Evolutionary conservation across 37 sponge, comb jelly and placozoan species (phyloP), one percentile per base, ranked within the genome.

Genomic region (Cliona cf. orientalis): DNA sequence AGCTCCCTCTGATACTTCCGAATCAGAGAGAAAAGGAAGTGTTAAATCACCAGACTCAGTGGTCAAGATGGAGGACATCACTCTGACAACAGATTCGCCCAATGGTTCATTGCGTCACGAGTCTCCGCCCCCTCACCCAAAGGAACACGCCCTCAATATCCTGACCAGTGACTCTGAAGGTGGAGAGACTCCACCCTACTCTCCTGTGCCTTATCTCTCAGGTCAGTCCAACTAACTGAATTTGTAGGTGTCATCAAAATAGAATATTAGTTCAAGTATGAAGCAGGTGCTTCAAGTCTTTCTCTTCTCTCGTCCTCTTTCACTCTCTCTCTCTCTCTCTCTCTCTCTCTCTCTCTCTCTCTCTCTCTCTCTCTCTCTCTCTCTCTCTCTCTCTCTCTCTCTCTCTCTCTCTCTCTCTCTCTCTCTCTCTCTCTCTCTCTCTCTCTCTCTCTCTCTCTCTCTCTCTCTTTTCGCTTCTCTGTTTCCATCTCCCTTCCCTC

Each of bases 131-230:
- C 36, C 66, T 14, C 53, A 49, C 14, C 72, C 63, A 28, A 82
- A 72, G 44, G 28, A 43, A 14, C 73, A 82, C 45, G 61, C 82
- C 42, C 81, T 81, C 46, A 72, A 63, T 21, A 2, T 70, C 0
- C 38, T 46, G 1, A 59, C 82, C 2, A 82, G 82, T 42, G 64
- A 82, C 71, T 82, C 72, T 22, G 82, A 82, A 3, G 72, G 21
- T 19, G 80, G 25, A 0, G 80, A 40, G 17, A 37, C 57, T 31
- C 71, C 80, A 28, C 41, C 60, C 36, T 12, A 12, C 60, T 58
- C 60, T 11, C 76, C 76, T n/a, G 43, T 36, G 31, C 76, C 6
- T 25, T 46, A 58, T 49, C 36, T 28, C 3, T 75, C 76, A 14
- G 76, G 76, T 75, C 1, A 44, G 46, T 49, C n/a, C n/a, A n/a